These are phyloP conservation scores for Lepidocyrtoides sp. DNA, from an alignment of 2,888 invertebrate species.

Conservation along the genomic window DNA sequence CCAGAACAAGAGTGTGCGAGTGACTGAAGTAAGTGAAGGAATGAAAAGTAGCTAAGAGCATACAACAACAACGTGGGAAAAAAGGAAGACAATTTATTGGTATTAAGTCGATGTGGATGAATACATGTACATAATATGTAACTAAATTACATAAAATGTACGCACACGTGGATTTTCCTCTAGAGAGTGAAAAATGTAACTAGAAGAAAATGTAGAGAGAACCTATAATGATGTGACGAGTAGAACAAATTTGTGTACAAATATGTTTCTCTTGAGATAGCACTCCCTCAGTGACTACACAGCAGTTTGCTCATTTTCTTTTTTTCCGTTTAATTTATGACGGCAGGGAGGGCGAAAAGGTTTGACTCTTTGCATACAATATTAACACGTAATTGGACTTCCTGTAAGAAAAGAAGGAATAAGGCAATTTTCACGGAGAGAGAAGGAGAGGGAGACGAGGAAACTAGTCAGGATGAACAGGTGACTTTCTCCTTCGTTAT, in stretches of 20 bases:
- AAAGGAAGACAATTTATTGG: slow-evolving; percentile 69
- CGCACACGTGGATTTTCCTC: background rate
- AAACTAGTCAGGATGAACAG: slow-evolving; percentile 52
- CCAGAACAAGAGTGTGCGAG: background rate
- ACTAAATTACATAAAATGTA: background rate
- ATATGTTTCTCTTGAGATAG: background rate
- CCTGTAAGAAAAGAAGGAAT: background rate
- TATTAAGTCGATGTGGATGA: slow-evolving; percentile 42
- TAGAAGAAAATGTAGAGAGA: background rate
- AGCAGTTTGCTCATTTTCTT: background rate
- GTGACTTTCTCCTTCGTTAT: background rate
- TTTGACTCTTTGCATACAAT: slow-evolving; percentile 49
- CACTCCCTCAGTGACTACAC: background rate
- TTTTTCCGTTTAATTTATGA: slow-evolving; percentile 35
- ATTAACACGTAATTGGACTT: slow-evolving; percentile 60
- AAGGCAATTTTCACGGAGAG: background rate
- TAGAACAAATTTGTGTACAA: background rate
- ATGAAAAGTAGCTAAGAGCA: slow-evolving; percentile 23
- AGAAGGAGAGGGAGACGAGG: background rate
- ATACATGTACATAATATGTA: too few relatives aligned
- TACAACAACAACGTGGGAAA: background rate
- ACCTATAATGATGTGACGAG: background rate
- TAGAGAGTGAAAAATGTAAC: background rate
- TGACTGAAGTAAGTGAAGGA: slow-evolving; percentile 48
- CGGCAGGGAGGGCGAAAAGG: background rate